Evolutionary conservation across 2,113 vertebrate species (phyloP), one percentile per base, ranked within the genome.

Genomic region (Pedionomus torquatus): DNA sequence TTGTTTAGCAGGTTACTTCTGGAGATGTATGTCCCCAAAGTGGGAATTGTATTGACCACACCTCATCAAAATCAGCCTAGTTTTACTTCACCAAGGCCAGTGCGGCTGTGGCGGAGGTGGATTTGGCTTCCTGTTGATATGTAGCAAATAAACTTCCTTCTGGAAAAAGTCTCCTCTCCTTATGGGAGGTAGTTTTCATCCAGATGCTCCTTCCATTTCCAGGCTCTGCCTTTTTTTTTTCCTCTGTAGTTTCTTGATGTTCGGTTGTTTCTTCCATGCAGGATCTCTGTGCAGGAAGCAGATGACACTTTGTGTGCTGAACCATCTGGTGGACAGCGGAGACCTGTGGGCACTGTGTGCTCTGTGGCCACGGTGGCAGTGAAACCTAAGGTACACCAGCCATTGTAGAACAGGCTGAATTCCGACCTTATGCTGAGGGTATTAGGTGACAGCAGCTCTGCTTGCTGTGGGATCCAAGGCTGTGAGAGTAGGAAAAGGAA

Each of bases 131-230:
- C 1, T 19, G 63, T 33, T 71, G 28, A 33, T 39, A 19, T 44
- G 20, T 20, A 44, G 10, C 44, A 26, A 28, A 83, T 7, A 57
- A 39, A 78, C 96, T 94, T 95, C 94, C 98, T 58, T 97, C 89
- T 15, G 97, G 52, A 33, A 98, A 98, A 94, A 98, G 98, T 39
- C 83, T 98, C 37, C 94, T 98, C 91, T 99, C 96, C 1, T 44
- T 92, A 28, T 96, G 86, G 3, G 80, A 55, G 4, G 46, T 66
- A 31, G 8, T 9, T n/a, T 54, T 54, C 55, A 96, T 28, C 95
- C 98, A 93, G 10, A 83, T 85, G 44, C 61, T 85, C 76, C 94
- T 97, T 63, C 46, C 28, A 9, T 58, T 93, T 20, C 91, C 70
- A 3, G 81, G 51, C 52, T 95, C 46, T 11, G 54, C 9, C n/a